phyloP scores from a whole-genome alignment of 2,113 vertebrate genomes.

The Gyps fulvus region DNA sequence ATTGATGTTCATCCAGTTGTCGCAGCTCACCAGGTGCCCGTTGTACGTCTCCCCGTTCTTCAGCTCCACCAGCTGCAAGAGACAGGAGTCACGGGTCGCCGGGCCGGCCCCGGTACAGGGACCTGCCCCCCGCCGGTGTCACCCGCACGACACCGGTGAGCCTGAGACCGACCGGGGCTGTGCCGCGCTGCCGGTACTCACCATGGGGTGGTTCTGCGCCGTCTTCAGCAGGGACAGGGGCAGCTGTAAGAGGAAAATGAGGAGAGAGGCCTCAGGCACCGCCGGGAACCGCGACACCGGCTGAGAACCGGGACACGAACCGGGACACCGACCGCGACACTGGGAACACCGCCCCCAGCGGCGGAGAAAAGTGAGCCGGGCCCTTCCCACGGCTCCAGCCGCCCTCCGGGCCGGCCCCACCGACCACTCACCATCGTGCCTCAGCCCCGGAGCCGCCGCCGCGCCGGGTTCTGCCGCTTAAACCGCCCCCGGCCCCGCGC shows the following conservation, averaged over 20 bases:
- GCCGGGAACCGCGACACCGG: not conserved
- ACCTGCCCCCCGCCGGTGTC: not conserved
- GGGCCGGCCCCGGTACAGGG: not conserved
- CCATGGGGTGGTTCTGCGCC: slow-evolving; percentile 98
- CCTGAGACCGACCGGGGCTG: not conserved
- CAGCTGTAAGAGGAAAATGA: slow-evolving; percentile 72
- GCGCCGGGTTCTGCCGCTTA: slow-evolving; percentile 19
- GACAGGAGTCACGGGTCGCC: not conserved
- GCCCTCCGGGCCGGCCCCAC: not conserved
- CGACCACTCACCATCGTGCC: slow-evolving; percentile 22
- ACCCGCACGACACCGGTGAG: not conserved
- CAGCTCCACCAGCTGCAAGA: slow-evolving; percentile 88
- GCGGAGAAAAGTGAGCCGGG: fast-evolving
- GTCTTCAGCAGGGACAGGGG: slow-evolving; percentile 94
- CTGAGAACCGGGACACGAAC: not conserved
- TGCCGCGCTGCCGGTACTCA: slow-evolving; percentile 61
- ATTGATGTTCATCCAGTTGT: slow-evolving; percentile 99
- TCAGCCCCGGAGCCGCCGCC: not conserved
- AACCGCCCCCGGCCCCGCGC: not conserved
- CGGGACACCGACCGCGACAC: not conserved
- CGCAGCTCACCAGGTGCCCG: slow-evolving; percentile 95
- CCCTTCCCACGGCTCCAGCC: not conserved
- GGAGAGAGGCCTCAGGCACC: not conserved
- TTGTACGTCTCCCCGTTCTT: slow-evolving; percentile 98
- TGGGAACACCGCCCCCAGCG: too few relatives aligned